Evolutionary conservation across 2,888 invertebrate species (phyloP).

Genomic region (Belgica antarctica): DNA sequence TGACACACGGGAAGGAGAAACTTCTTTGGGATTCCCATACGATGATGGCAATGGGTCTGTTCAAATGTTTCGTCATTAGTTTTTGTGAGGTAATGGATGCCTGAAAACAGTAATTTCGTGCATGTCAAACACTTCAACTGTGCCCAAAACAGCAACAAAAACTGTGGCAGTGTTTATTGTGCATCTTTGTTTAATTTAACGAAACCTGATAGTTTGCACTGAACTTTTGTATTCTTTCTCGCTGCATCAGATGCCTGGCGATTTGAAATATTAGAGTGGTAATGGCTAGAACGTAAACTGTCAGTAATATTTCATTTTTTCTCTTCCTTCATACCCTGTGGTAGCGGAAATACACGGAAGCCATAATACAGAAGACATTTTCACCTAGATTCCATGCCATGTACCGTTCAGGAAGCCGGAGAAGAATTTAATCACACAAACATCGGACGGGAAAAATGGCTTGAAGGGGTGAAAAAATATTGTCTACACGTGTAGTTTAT

Average conservation of each 20-base stretch:
- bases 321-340: neutral
- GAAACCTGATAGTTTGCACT: slow-evolving; percentile 31
- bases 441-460: neutral
- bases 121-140: too few relatives aligned
- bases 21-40: neutral
- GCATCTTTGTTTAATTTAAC: slow-evolving; percentile 38
- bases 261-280: neutral
- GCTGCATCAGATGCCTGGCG: neutral
- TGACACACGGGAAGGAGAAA: neutral
- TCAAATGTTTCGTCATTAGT: too few relatives aligned
- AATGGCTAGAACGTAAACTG: slow-evolving; percentile 27
- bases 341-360: neutral
- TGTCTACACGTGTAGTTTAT: neutral
- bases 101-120: too few relatives aligned
- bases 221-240: neutral
- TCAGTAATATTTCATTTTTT: slow-evolving; percentile 37
- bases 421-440: slow-evolving; percentile 10
- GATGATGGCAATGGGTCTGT: too few relatives aligned
- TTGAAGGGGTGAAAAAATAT: neutral
- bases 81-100: too few relatives aligned
- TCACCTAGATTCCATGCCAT: slow-evolving; percentile 1
- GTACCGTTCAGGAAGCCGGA: neutral
- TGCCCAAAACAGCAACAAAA: neutral
- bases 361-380: slow-evolving; percentile 1
- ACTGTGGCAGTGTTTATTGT: slow-evolving; percentile 25